Evolutionary conservation across 2,888 invertebrate species (phyloP).

Genomic region (Lasioglossum malachurum): DNA sequence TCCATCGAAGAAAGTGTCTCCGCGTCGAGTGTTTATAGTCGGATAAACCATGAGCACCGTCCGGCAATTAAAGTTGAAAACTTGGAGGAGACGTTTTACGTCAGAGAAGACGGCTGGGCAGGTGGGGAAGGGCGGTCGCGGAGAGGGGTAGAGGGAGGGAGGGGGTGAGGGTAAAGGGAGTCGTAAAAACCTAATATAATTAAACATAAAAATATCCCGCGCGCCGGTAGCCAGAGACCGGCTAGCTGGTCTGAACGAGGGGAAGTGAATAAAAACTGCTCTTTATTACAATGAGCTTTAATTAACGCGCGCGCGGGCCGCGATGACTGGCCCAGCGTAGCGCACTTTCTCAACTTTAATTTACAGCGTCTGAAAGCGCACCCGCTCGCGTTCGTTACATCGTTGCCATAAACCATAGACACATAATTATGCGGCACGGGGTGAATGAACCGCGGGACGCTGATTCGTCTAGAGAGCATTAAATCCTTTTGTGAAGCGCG

Average conservation of each 20-base stretch:
- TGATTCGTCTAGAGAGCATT: slow-evolving; percentile 67
- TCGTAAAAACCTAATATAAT: slow-evolving; percentile 79
- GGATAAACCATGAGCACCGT: slow-evolving; percentile 68
- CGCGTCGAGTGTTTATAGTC: slow-evolving; percentile 54
- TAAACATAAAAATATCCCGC: slow-evolving; percentile 79
- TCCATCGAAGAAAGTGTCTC: slow-evolving; percentile 35
- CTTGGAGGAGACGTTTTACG: slow-evolving; percentile 61
- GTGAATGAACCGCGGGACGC: slow-evolving; percentile 68
- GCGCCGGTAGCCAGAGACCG: slow-evolving; percentile 57
- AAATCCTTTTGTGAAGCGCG: slow-evolving; percentile 60
- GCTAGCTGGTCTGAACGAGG: slow-evolving; percentile 71
- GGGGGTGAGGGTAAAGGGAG: slow-evolving; percentile 8
- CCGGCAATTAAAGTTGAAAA: slow-evolving; percentile 78
- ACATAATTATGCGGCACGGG: slow-evolving; percentile 73
- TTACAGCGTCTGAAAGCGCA: slow-evolving; percentile 77
- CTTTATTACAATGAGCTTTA: slow-evolving; percentile 83
- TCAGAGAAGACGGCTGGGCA: slow-evolving; percentile 62
- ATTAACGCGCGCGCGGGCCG: slow-evolving; percentile 77
- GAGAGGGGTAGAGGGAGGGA: background rate
- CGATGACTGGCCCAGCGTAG: slow-evolving; percentile 76
- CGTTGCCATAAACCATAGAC: slow-evolving; percentile 75
- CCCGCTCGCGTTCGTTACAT: slow-evolving; percentile 70
- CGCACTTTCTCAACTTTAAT: slow-evolving; percentile 80
- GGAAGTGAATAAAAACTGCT: slow-evolving; percentile 79
- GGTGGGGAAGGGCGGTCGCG: background rate